Evolutionary conservation across 2,113 vertebrate species (phyloP), one percentile per base, ranked within the genome.

Genomic region (Corythaixoides concolor): DNA sequence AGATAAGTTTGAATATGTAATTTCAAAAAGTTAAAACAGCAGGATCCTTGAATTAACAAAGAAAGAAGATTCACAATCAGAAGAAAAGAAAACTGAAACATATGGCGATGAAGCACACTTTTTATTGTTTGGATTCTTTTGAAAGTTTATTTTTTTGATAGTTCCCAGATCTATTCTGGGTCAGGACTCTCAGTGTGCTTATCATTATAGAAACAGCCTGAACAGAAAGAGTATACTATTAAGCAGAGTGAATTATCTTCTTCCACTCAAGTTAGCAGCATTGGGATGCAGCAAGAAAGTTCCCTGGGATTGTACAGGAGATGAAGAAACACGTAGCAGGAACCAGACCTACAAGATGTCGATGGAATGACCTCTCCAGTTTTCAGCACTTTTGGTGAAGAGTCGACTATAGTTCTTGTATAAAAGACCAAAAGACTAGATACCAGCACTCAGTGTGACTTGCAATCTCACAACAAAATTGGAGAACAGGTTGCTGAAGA

Each of bases 21-120:
- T 76, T 89, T 79, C 53, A 76, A 68, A 69, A 79, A 79, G 11
- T 45, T 90, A 66, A 87, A 96, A 10, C 32, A 89, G 19, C 62
- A 59, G 45, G 69, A 78, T 79, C 28, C 23, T 66, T 69, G 77
- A 85, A 89, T 66, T 63, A 95, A 66, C 12, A 62, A 76, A n/a
- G 69, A 91, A 89, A 85, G 56, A 77, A 80, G 16, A 55, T 74
- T 74, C 35, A 27, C 21, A 74, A 7, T 12, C 16, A 70, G 47
- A 91, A 89, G 23, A 56, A 89, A 67, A 76, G 35, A 80, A 79
- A 90, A 33, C 39, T 16, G 32, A 75, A 96, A 69, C 4, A 49
- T 0, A 4, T n/a, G 26, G 47, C 72, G 47, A 52, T 52, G 26
- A 16, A 88, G 32, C 3, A 82, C 26, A 64, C 4, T 43, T 81